These are phyloP conservation scores for Dolichallabes microphthalmus DNA, from an alignment of 2,113 vertebrate genomes.

Conservation along the genomic window DNA sequence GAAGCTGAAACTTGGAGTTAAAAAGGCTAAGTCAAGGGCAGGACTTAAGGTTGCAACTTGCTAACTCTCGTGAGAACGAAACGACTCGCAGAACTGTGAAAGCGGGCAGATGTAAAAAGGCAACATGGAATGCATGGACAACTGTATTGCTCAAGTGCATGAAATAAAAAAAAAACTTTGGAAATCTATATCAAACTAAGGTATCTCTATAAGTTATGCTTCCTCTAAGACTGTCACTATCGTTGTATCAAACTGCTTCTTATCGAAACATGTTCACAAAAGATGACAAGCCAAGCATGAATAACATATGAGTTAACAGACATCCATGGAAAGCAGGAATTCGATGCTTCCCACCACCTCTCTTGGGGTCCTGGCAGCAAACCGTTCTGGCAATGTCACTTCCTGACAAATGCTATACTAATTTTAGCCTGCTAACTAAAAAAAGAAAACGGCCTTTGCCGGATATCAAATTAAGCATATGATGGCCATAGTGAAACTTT, in stretches of 20 bases:
- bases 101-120: no score
- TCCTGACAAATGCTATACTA: neutral
- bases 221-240: neutral
- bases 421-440: neutral
- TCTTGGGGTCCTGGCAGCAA: neutral
- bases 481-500: conserved; percentile 2
- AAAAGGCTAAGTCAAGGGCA: neutral
- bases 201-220: neutral
- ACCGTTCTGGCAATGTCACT: neutral
- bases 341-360: neutral
- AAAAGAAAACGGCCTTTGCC: neutral
- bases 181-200: no score
- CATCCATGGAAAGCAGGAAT: neutral
- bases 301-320: neutral
- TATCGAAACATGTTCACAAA: neutral
- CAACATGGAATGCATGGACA: no score
- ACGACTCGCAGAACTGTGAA: no score
- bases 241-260: neutral
- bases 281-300: neutral
- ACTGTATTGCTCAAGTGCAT: no score
- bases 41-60: neutral
- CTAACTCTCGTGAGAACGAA: no score
- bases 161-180: no score
- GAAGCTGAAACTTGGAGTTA: neutral
- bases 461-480: neutral